Evolutionary conservation across 2,888 invertebrate genomes (phyloP), one percentile per base, ranked within the genome.

Genomic region (Papilio gigon): DNA sequence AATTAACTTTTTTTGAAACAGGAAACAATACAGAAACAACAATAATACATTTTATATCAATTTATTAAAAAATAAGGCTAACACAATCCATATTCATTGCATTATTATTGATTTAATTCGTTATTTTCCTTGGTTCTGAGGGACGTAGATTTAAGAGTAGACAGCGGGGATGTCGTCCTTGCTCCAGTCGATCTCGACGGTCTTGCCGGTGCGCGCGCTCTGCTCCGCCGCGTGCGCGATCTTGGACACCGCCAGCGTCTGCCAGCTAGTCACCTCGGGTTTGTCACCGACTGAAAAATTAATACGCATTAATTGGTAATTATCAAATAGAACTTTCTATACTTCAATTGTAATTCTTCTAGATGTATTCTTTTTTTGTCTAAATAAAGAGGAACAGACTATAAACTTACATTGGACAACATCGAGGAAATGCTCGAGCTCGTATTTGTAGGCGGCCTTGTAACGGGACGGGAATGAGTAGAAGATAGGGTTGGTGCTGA

Each of bases 391-490:
- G n/a, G n/a, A n/a, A n/a, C n/a, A n/a, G n/a, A n/a, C n/a, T n/a
- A n/a, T n/a, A 47, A 47, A 47, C 83, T 82, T 81, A 87, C 94
- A 90, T 73, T 92, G 88, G 1, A 93, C 83, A 14, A 94, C 86
- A 71, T 94, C 92, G 61, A 94, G 76, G 78, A 94, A 95, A 77
- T 94, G 94, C n/a, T 94, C 93, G 75, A 94, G 81, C 77, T 94
- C 94, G 0, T 76, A 73, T 53, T 81, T 77, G 79, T 95, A 95
- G 0, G 90, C 93, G 42, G 86, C 82, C 72, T 78, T 84, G 78
- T 89, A 94, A 30, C 94, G 90, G 0, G 94, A 94, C 0, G 94
- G 86, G 79, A 94, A 95, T 0, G 94, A 94, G 80, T 93, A 94
- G 85, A 84, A 93, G 73, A 94, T 94, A 0, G 94, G 94, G 0